Evolutionary conservation across 2,797 vertebrate genomes (phyloP).

Genomic region (Lycodopsis pacificus): DNA sequence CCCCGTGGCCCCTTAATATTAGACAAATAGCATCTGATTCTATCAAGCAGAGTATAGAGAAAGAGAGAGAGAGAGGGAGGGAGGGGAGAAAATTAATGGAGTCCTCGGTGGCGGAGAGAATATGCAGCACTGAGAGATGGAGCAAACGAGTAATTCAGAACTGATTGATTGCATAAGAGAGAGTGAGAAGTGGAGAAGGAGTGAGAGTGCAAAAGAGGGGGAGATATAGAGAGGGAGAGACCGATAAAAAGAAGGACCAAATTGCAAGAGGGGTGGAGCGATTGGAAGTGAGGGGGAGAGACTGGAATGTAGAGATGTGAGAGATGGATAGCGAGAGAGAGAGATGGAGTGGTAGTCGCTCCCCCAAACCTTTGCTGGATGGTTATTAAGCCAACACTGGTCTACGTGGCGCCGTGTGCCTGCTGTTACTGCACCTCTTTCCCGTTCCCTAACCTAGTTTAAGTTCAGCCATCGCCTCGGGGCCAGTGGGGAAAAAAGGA

Average conservation of each 20-base stretch:
- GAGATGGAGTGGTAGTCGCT: conserved; percentile 45
- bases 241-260: conserved; percentile 58
- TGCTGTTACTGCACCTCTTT: conserved; percentile 45
- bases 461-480: conserved; percentile 54
- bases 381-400: conserved; percentile 45
- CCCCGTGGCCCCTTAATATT: conserved; percentile 80
- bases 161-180: conserved; percentile 80
- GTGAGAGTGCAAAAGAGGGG: conserved; percentile 53
- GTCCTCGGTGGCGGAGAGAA: conserved; percentile 70
- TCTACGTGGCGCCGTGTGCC: conserved; percentile 13
- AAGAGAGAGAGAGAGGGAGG: conserved; percentile 36
- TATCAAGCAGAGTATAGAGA: conserved; percentile 68
- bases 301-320: conserved; percentile 55
- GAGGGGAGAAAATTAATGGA: conserved; percentile 72
- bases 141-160: conserved; percentile 80
- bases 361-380: conserved; percentile 31
- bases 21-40: conserved; percentile 86
- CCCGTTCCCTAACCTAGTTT: conserved; percentile 56
- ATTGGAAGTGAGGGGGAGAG: conserved; percentile 42
- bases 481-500: conserved; percentile 51
- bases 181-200: conserved; percentile 66
- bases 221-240: conserved; percentile 46
- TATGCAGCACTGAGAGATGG: conserved; percentile 70
- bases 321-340: conserved; percentile 36
- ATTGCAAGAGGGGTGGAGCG: conserved; percentile 51